phyloP scores from a whole-genome alignment of 2,888 invertebrate genomes.

The Cylindroiulus punctatus region DNA sequence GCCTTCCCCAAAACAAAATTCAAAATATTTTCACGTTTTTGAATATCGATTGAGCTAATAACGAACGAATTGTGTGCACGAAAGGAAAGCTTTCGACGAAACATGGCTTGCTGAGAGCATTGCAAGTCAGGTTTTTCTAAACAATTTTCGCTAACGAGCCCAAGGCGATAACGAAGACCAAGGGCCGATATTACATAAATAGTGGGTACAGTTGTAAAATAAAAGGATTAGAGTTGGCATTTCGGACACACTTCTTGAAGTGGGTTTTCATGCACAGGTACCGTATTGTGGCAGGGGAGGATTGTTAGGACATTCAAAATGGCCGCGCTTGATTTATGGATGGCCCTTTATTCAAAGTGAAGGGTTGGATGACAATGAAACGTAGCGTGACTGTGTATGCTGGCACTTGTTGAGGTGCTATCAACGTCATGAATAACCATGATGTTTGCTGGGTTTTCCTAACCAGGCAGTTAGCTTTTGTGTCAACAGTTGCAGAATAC shows the following conservation, averaged over 20 bases:
- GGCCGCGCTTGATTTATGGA: background rate
- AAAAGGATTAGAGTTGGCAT: background rate
- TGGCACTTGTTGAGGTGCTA: background rate
- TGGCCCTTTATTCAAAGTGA: background rate
- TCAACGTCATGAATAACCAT: background rate
- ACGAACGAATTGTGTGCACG: background rate
- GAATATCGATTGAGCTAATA: slow-evolving; percentile 22
- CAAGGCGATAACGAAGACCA: background rate
- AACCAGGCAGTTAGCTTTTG: background rate
- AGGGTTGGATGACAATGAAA: background rate
- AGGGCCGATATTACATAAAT: background rate
- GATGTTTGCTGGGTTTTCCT: background rate
- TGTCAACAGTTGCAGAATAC: background rate
- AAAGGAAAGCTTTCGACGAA: slow-evolving; percentile 22
- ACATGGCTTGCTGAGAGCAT: background rate
- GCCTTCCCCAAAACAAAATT: background rate
- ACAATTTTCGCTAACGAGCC: background rate
- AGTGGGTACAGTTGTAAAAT: no score
- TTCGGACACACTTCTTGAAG: background rate
- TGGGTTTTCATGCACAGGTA: no score
- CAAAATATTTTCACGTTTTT: slow-evolving; percentile 38
- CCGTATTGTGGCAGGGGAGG: background rate
- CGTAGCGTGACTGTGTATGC: background rate
- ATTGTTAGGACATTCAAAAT: background rate
- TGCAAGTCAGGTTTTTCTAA: background rate